Percentiles rank a stretch among this genome's conserved stretches.
These are phyloP conservation scores for Catocala sponsa DNA, from an alignment of 2,888 invertebrate genomes.

Conservation along the genomic window DNA sequence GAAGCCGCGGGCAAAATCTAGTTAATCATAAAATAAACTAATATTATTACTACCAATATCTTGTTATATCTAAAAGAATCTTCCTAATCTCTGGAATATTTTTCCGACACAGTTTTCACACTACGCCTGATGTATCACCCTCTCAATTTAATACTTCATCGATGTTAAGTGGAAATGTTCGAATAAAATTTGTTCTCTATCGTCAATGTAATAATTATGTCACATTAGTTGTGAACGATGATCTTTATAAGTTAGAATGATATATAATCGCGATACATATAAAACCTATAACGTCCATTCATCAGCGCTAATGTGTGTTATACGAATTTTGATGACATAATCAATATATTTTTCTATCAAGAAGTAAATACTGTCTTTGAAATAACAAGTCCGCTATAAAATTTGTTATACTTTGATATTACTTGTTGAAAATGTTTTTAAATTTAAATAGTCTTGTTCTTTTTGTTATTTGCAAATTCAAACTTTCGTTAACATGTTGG, in stretches of 20 bases:
- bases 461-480: neutral
- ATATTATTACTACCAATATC: no score
- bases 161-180: constrained; percentile 13
- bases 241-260: constrained; percentile 13
- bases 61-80: neutral
- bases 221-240: constrained; percentile 23
- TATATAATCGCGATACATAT: constrained; percentile 3
- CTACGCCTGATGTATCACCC: constrained; percentile 9
- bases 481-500: neutral
- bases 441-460: neutral
- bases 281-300: constrained; percentile 9
- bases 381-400: neutral
- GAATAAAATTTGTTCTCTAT: constrained; percentile 16
- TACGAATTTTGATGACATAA: constrained; percentile 8
- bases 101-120: constrained; percentile 2
- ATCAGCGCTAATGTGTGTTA: constrained; percentile 9
- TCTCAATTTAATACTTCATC: constrained; percentile 11
- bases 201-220: constrained; percentile 11
- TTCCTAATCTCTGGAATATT: constrained; percentile 1
- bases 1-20: no score
- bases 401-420: constrained; percentile 4
- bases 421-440: constrained; percentile 2
- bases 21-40: no score
- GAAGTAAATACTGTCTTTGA: neutral
- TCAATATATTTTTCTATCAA: constrained; percentile 14